A percentile compares a stretch with the other conserved stretches of the same genome.
Evolutionary conservation across 2,113 vertebrate genomes (phyloP).

Genomic region (Bettongia penicillata): DNA sequence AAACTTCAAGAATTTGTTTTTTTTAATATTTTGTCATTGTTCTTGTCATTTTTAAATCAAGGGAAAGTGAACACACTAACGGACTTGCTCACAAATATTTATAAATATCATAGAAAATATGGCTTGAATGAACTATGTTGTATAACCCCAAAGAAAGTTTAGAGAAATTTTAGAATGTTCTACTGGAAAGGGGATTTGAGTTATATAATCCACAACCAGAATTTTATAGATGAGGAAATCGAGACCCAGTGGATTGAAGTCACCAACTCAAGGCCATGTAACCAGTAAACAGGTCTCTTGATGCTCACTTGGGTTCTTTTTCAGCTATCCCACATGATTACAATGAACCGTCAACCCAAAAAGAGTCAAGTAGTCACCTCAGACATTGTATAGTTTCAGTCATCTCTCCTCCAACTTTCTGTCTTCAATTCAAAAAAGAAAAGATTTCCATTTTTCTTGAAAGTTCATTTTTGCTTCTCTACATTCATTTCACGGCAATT

Average conservation of each 20-base stretch:
- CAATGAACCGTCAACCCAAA: neutral
- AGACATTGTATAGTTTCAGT: accelerated
- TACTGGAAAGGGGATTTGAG: accelerated
- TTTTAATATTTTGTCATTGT: neutral
- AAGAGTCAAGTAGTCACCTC: neutral
- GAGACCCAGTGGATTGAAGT: neutral
- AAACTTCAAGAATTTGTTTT: neutral
- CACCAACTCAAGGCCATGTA: neutral
- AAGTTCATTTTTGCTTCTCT: neutral
- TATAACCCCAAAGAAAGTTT: neutral
- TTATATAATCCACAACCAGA: neutral
- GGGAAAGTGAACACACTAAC: neutral
- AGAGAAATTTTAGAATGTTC: neutral
- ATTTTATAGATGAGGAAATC: neutral
- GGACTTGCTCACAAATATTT: neutral
- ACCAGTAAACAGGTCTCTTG: accelerated
- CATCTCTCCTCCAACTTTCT: neutral
- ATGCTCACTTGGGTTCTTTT: accelerated
- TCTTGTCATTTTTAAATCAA: neutral
- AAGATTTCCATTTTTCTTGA: neutral
- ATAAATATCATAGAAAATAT: conserved; percentile 10
- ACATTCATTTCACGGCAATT: neutral
- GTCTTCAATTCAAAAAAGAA: neutral
- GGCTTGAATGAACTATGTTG: neutral
- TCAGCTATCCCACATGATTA: neutral